phyloP scores from a whole-genome alignment of 2,888 invertebrate species.

The Brachyptera putata region DNA sequence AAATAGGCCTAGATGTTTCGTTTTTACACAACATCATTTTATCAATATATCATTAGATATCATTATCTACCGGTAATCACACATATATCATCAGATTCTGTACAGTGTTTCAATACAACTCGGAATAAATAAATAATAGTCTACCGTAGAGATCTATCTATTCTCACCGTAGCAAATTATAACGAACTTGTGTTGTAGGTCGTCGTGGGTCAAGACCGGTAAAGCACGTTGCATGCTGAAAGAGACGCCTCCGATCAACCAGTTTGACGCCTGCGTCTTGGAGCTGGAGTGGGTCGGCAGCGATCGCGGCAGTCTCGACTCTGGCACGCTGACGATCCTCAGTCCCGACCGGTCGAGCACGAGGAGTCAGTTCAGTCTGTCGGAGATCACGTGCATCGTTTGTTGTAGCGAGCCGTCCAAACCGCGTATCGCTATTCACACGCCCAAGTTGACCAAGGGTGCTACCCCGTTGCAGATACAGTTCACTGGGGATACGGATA shows the following conservation, averaged over 20 bases:
- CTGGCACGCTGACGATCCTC: slow-evolving; percentile 69
- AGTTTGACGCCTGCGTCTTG: slow-evolving; percentile 70
- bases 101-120: too few relatives aligned
- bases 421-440: slow-evolving; percentile 70
- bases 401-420: slow-evolving; percentile 76
- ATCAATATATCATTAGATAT: too few relatives aligned
- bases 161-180: too few relatives aligned
- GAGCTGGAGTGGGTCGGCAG: slow-evolving; percentile 78
- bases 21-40: too few relatives aligned
- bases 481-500: slow-evolving; percentile 76
- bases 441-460: slow-evolving; percentile 57
- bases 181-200: slow-evolving; percentile 44
- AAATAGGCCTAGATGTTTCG: too few relatives aligned
- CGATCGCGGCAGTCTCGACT: slow-evolving; percentile 57
- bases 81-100: too few relatives aligned
- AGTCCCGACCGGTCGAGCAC: slow-evolving; percentile 73
- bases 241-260: slow-evolving; percentile 41
- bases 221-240: slow-evolving; percentile 61
- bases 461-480: slow-evolving; percentile 64
- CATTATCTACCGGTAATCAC: too few relatives aligned
- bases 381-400: slow-evolving; percentile 71
- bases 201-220: slow-evolving; percentile 81
- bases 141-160: too few relatives aligned
- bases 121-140: too few relatives aligned
- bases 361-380: slow-evolving; percentile 66